These are phyloP conservation scores for Drosophila dives DNA, from an alignment of 2,888 invertebrate genomes.

Conservation along the genomic window DNA sequence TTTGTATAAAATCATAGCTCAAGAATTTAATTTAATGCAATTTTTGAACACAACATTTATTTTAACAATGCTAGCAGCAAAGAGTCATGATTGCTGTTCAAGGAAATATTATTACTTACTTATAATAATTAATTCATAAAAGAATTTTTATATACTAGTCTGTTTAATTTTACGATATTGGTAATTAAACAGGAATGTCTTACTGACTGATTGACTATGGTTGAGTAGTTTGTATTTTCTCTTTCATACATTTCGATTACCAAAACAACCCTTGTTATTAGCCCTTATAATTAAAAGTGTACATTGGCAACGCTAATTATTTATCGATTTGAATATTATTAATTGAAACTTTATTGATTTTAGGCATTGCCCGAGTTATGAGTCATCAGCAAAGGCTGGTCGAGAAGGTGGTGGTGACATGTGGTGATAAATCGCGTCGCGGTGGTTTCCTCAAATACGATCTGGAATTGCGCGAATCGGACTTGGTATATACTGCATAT, in stretches of 20 bases:
- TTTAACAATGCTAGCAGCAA: conserved; percentile 5
- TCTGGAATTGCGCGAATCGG: conserved; percentile 84
- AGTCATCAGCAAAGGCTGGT: conserved; percentile 81
- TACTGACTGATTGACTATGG: background rate
- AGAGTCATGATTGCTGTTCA: background rate
- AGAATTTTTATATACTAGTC: background rate
- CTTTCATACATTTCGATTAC: background rate
- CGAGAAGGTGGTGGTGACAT: conserved; percentile 83
- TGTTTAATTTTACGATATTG: background rate
- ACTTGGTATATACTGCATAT: conserved; percentile 73
- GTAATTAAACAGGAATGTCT: background rate
- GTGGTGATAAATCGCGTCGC: conserved; percentile 78
- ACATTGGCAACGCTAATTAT: conserved; percentile 18
- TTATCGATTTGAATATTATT: conserved; percentile 21
- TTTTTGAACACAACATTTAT: conserved; percentile 37
- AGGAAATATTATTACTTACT: background rate
- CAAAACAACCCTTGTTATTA: background rate
- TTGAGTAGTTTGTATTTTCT: background rate
- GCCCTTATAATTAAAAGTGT: conserved; percentile 23
- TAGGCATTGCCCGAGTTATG: conserved; percentile 83
- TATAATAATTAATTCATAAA: background rate
- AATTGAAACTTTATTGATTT: conserved; percentile 27
- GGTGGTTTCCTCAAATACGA: conserved; percentile 84
- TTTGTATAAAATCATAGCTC: conserved; percentile 22
- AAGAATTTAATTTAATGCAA: conserved; percentile 40